Evolutionary conservation across 2,888 invertebrate species (phyloP), one percentile per base, ranked within the genome.

Genomic region (Drosophila trichaetosa): DNA sequence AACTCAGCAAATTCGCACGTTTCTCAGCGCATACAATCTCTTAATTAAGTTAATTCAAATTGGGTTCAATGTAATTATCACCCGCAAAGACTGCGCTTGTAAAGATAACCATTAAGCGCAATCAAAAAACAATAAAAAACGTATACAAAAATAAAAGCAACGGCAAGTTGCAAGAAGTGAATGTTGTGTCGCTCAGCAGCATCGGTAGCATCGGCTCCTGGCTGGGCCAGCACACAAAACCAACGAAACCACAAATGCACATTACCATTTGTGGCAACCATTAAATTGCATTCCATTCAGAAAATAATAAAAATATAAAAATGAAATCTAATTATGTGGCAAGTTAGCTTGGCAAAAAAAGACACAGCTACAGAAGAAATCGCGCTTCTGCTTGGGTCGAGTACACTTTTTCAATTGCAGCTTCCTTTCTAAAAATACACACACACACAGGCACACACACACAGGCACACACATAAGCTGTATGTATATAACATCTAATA

Each of bases 361-460:
- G 57, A 48, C 38, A 62, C 51, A 58, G 8, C 36, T 18, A 34
- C 40, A 61, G 53, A 61, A 77, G 46, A 48, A 52, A 34, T 66
- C 49, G 57, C 51, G 63, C 58, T 56, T 71, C 70, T 59, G 73
- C 57, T 52, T 51, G 52, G 54, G 29, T 42, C 49, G 56, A 53
- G 70, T 66, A 57, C 52, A 75, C 61, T 67, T 76, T 67, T 59
- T 31, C 66, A 61, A 65, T 54, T 72, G 62, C 60, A 78, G 80
- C 71, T 83, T 73, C 87, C 90, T 86, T 87, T 87, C 90, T 82
- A 88, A 87, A 89, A 84, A 56, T 31, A 53, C 59, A 49, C 21
- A 33, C n/a, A 59, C 38, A 69, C 31, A 62, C 16, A 57, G 57
- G 53, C 33, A 54, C 54, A 71, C 40, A 71, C 40, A 68, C 40